A percentile compares a stretch with the other conserved stretches of the same genome.
These are phyloP conservation scores for Synanthedon vespiformis DNA, from an alignment of 2,888 invertebrate genomes.

Conservation along the genomic window DNA sequence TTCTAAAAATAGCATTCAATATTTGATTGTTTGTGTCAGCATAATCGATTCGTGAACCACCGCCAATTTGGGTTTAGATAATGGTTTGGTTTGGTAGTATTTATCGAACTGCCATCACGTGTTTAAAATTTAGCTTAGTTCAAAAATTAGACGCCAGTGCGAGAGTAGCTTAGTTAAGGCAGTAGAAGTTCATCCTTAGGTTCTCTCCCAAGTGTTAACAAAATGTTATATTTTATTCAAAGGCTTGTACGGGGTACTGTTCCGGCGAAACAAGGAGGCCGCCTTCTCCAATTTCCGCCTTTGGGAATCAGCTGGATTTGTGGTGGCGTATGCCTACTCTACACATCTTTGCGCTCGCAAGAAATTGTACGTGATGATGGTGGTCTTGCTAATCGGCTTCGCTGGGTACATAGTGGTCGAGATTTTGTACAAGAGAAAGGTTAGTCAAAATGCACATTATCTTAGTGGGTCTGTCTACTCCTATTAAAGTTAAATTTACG, in stretches of 20 bases:
- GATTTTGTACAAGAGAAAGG: conserved; percentile 85
- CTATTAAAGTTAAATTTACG: too few species aligned
- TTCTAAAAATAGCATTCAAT: conserved; percentile 10
- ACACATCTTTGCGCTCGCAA: conserved; percentile 86
- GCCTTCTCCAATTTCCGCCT: conserved; percentile 92
- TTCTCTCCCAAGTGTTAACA: background rate
- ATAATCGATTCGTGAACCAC: background rate
- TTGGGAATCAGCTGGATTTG: conserved; percentile 92
- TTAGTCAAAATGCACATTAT: conserved; percentile 55
- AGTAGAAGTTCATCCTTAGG: too few species aligned
- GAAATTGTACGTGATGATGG: conserved; percentile 87
- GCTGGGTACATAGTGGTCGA: conserved; percentile 85
- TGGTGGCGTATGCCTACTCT: conserved; percentile 90
- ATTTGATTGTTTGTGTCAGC: conserved; percentile 3
- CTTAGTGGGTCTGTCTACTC: too few species aligned
- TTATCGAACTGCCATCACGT: too few species aligned
- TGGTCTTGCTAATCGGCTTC: conserved; percentile 80
- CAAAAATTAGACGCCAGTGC: too few species aligned
- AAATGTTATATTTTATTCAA: conserved; percentile 19
- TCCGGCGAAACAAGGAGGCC: conserved; percentile 90
- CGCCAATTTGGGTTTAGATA: background rate
- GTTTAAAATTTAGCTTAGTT: too few species aligned
- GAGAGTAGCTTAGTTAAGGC: too few species aligned
- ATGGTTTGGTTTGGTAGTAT: background rate
- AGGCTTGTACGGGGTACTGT: conserved; percentile 89